Evolutionary conservation across 2,888 invertebrate genomes (phyloP).

Genomic region (Cepaea hortensis): DNA sequence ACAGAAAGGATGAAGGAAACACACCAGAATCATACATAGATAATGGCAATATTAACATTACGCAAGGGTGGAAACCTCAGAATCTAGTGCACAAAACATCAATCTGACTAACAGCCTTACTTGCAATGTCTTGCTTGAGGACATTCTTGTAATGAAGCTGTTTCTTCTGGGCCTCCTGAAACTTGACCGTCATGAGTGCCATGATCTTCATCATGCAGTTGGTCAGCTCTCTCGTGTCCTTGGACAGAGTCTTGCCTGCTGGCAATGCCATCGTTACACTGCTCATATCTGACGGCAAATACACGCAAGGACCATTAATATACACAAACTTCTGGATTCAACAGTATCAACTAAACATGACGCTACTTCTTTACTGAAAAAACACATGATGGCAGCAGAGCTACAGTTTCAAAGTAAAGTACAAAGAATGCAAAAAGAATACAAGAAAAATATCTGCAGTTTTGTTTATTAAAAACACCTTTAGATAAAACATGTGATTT

Average conservation of each 20-base stretch:
- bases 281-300: background rate
- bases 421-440: too few relatives aligned
- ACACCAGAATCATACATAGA: background rate
- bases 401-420: too few relatives aligned
- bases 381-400: background rate
- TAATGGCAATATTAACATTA: too few relatives aligned
- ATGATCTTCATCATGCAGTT: background rate
- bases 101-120: background rate
- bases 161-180: background rate
- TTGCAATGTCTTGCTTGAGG: background rate
- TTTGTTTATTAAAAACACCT: too few relatives aligned
- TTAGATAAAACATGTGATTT: too few relatives aligned
- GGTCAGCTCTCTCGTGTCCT: background rate
- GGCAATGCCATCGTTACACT: background rate
- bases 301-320: background rate
- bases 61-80: background rate
- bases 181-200: background rate
- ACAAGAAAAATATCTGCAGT: too few relatives aligned
- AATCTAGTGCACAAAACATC: background rate
- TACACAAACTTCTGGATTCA: background rate
- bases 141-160: background rate
- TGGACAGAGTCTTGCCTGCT: background rate
- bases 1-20: background rate
- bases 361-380: background rate
- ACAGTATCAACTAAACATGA: background rate